phyloP scores from a whole-genome alignment of 2,113 vertebrate genomes.

The Crotalus tigris region DNA sequence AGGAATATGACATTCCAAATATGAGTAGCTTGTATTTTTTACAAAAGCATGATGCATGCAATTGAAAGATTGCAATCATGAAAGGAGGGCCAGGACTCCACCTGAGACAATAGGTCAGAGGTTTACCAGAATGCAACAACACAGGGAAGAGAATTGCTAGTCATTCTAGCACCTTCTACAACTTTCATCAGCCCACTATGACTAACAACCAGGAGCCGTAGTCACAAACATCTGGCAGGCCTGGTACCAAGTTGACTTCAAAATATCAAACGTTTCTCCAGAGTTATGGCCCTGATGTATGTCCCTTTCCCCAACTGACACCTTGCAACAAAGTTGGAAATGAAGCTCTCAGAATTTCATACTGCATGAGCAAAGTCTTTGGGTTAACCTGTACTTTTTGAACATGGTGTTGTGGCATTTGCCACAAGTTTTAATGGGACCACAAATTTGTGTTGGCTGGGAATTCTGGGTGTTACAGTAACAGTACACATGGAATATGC shows the following conservation, averaged over 20 bases:
- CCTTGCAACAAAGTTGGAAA: background rate
- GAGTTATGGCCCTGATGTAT: background rate
- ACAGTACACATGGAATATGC: too few species aligned
- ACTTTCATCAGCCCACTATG: background rate
- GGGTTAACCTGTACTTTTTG: background rate
- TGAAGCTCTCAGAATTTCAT: background rate
- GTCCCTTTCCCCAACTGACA: background rate
- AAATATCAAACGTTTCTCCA: background rate
- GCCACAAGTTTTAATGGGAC: background rate
- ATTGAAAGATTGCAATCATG: background rate
- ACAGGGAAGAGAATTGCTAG: background rate
- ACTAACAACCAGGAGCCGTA: background rate
- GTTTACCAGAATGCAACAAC: background rate
- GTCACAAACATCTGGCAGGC: background rate
- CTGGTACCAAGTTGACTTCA: background rate
- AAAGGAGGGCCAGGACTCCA: background rate
- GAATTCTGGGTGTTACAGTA: background rate
- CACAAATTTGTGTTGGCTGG: background rate
- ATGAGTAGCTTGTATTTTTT: background rate
- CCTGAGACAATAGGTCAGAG: background rate
- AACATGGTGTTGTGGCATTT: background rate
- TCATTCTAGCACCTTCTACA: background rate
- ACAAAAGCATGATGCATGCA: background rate
- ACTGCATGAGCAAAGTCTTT: background rate
- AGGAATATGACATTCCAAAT: slow-evolving; percentile 10